These are phyloP conservation scores for Bombycilla garrulus DNA, from an alignment of 2,113 vertebrate species.

Conservation along the genomic window DNA sequence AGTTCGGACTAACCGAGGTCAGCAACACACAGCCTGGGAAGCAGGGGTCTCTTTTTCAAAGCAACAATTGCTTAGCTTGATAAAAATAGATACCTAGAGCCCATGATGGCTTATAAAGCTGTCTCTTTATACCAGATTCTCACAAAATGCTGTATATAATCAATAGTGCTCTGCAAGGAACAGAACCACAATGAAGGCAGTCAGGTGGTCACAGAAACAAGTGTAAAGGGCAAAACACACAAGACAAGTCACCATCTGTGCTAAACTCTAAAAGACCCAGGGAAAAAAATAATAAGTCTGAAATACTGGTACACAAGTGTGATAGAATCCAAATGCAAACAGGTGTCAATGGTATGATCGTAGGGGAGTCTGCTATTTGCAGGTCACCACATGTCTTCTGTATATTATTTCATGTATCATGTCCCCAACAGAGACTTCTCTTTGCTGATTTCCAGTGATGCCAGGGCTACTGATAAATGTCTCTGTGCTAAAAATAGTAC, in stretches of 20 bases:
- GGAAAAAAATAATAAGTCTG: background rate
- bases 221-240: background rate
- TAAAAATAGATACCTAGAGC: conserved; percentile 22
- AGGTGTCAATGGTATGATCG: background rate
- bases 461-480: conserved; percentile 1
- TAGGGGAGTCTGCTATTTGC: background rate
- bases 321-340: conserved; percentile 3
- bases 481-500: conserved; percentile 36
- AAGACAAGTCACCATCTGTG: background rate
- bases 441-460: background rate
- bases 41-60: conserved; percentile 8
- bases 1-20: conserved; percentile 13
- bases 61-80: background rate
- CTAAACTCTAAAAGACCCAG: background rate
- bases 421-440: background rate
- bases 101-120: background rate
- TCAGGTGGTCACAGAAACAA: background rate
- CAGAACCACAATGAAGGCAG: background rate
- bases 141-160: background rate
- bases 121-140: background rate
- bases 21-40: background rate
- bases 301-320: background rate
- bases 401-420: background rate
- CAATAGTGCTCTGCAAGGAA: background rate
- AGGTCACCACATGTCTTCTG: background rate